Evolutionary conservation across 2,888 invertebrate genomes (phyloP), one percentile per base, ranked within the genome.

Genomic region (Pilophorus perplexus): DNA sequence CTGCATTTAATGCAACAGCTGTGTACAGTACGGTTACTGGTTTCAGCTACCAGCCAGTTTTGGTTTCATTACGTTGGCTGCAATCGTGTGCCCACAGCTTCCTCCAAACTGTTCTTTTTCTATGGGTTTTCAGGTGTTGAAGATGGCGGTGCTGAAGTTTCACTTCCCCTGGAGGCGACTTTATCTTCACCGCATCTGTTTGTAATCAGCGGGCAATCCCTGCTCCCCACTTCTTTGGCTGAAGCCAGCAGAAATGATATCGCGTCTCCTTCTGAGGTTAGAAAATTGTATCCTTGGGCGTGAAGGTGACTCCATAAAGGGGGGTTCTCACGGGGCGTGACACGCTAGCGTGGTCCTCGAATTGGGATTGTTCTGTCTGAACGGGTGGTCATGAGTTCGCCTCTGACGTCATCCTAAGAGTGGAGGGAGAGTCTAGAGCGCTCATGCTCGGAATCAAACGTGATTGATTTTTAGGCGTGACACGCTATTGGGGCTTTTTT

Each of bases 311-410:
- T 10, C 18, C 16, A 10, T 16, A 16, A 44, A n/a, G 18, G 44
- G 14, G 16, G 16, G 16, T 44, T 2, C 18, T 44, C 40, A 59
- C 60, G 48, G 60, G 60, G 46, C 60, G 60, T 59, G 60, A 22
- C 60, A 59, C 60, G 60, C 60, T 59, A 42, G 23, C 60, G 60
- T 59, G 60, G 42, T 42, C 42, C 60, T 22, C 60, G 38, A 22
- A 38, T 14, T 38, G 42, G 23, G 14, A n/a, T 33, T 4, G n/a
- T 14, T 20, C 37, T 8, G 55, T 55, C 12, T 55, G 55, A 37
- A 55, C 55, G 55, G 12, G 33, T 33, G 33, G 12, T 33, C 33
- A 6, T 44, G 4, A 44, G 2, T 16, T 5, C 44, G 22, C 23
- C 48, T 2, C 18, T 3, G 18, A 22, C 33, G 33, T 33, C 33